Base-by-base conservation (phyloP, 1,140 invertebrate species). In the Dermatophagoides farinae region DNA sequence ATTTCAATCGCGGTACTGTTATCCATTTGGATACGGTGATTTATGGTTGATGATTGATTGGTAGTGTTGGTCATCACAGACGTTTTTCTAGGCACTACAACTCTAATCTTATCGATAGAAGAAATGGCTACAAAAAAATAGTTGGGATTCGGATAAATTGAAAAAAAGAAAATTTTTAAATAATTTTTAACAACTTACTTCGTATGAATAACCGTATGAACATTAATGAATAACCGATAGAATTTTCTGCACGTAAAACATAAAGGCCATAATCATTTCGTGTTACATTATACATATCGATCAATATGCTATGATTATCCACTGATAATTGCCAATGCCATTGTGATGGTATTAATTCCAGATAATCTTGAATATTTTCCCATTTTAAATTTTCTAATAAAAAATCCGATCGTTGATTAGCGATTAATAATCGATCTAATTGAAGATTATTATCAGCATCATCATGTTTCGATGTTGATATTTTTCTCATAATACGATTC, bases 401-500 rank as follows among this genome's bases (percentile, higher is more conserved):
- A 6, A 18, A 6, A 43, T 16, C 41, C 12, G 12, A 14, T 41
- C 14, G 41, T 18, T 43, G 41, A 43, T 5, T 16, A 16, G 12
- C 1, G 10, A 18, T 43, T 6, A 43, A 4, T 2, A 18, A 6
- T 2, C 41, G 43, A 44, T 16, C 43, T 16, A 16, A n/a, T n/a
- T 43, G 10, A n/a, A 44, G 1, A 44, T 2, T 16, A 20, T 44
- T 20, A 16, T 44, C 43, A 16, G 2, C n/a, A n/a, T 44, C 14
- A 20, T 18, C 10, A 49, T 18, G 46, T 10, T 43, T 18, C 46
- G 46, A 49, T 49, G 9, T 9, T 11, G 25, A 22, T 31, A 11
- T 38, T 8, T n/a, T 23, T 18, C 23, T 6, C n/a, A 14, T 59
- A 2, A 60, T 20, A n/a, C 46, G 38, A 25, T 80, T 84, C 89